phyloP scores from a whole-genome alignment of 2,888 invertebrate genomes.

The Aromia moschata region DNA sequence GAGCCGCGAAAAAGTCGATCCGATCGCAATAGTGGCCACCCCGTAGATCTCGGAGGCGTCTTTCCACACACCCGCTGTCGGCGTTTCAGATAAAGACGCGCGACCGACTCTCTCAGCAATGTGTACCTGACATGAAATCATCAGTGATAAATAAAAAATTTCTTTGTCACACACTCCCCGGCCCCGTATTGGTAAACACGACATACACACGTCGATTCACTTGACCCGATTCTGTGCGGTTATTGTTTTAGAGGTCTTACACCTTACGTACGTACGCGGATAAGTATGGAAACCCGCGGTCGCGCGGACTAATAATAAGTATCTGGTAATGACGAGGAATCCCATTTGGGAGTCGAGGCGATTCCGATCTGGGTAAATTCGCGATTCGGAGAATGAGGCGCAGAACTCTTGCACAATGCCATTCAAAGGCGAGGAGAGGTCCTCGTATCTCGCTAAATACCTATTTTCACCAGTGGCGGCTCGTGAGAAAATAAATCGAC shows the following conservation, averaged over 20 bases:
- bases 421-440: too few relatives aligned
- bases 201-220: constrained; percentile 47
- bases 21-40: too few relatives aligned
- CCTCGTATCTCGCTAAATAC: too few relatives aligned
- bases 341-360: constrained; percentile 3
- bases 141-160: constrained; percentile 47
- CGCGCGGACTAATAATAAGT: constrained; percentile 3
- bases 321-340: too few relatives aligned
- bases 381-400: neutral
- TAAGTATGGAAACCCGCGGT: constrained; percentile 39
- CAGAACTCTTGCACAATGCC: too few relatives aligned
- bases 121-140: constrained; percentile 50
- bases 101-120: constrained; percentile 31
- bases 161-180: constrained; percentile 44
- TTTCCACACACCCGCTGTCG: constrained; percentile 5
- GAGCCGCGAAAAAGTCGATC: too few relatives aligned
- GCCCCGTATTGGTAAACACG: constrained; percentile 49
- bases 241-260: constrained; percentile 53
- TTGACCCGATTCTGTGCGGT: constrained; percentile 52
- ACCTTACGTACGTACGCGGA: too few relatives aligned
- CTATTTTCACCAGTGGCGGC: too few relatives aligned
- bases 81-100: constrained; percentile 36
- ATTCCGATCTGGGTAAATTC: neutral
- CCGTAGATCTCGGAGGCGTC: constrained; percentile 15
- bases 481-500: too few relatives aligned